Evolutionary conservation across 2,113 vertebrate genomes (phyloP), one percentile per base, ranked within the genome.

Genomic region (Pholis gunnellus): DNA sequence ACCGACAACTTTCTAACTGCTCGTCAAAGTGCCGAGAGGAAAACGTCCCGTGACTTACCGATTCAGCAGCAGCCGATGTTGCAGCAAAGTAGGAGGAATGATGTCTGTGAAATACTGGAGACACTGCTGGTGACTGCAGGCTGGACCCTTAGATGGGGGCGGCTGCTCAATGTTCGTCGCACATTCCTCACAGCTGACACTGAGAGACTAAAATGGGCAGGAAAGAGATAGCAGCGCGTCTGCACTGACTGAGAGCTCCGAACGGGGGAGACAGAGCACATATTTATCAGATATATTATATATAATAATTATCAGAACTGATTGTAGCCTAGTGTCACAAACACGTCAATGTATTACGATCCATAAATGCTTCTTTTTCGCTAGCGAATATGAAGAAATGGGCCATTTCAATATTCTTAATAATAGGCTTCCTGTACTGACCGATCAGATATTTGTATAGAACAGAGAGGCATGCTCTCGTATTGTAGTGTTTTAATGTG

Each of bases 151-250:
- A 5, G 40, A 73, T 54, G 36, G n/a, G 42, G 17, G 40, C 7
- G 56, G 83, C 25, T 59, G 46, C 90, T 93, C 92, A 84, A 57
- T 59, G 79, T 82, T 88, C 81, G 89, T 54, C 54, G 73, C 90
- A 87, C 95, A 95, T 95, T 95, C 93, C 93, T 76, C 83, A 20
- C 75, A 74, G 88, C 87, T 94, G 92, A 95, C 93, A 93, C 86
- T 60, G 82, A 83, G 71, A 60, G 92, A 93, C 95, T 92, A 94
- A 95, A 94, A 94, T 91, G 93, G 95, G 87, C 93, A 94, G 87
- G 82, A 88, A 79, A 77, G 46, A 20, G 34, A 78, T 13, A 78
- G 64, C 46, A 9, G 44, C 15, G 4, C 36, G 5, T 2, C 29
- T 79, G 80, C 89, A 86, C 40, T 22, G 42, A 25, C 61, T 0